Base-by-base conservation (phyloP, 2,888 invertebrate species). In the Amblyjoppa proteus region DNA sequence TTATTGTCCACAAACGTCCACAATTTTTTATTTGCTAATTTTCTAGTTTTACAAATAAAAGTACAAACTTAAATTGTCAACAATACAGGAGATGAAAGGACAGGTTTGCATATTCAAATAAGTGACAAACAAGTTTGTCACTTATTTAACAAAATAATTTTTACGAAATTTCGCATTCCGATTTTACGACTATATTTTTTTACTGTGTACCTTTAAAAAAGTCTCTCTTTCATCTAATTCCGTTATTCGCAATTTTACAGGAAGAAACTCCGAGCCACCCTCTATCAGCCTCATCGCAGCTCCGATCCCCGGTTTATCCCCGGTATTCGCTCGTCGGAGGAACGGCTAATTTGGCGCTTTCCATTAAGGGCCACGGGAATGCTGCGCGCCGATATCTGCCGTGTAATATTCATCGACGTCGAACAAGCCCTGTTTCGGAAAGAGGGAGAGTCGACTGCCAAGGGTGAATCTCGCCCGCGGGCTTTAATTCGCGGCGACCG, bases 321-420 rank as follows among this genome's bases (percentile, higher is more conserved):
- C 11, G 31, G 28, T 38, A 38, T 38, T 38, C n/a, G 20, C 20
- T 61, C 49, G 45, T 45, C 41, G 61, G 74, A 7, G 41, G 28
- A 61, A 25, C 61, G 6, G 11, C 41, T 11, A 61, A 56, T 74
- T 74, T 16, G 25, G 9, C 61, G 58, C 28, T 56, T 61, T 13
- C 34, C 58, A 38, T 34, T 11, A 41, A 16, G 56, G 20, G 34
- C 6, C 20, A 20, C n/a, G 56, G n/a, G 34, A 53, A 31, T 34
- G 28, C 28, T 45, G 49, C 56, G n/a, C n/a, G 61, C 69, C 61
- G 70, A 81, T 71, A 82, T 76, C 82, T 71, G 53, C 70, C 66
- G 64, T 56, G 71, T 56, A 82, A 77, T 77, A 64, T 71, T 71
- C 64, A 66, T 53, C 58, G 51, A 71, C 51, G 45, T 82, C 25